phyloP scores from a whole-genome alignment of 2,888 invertebrate species.

The Vanessa cardui region DNA sequence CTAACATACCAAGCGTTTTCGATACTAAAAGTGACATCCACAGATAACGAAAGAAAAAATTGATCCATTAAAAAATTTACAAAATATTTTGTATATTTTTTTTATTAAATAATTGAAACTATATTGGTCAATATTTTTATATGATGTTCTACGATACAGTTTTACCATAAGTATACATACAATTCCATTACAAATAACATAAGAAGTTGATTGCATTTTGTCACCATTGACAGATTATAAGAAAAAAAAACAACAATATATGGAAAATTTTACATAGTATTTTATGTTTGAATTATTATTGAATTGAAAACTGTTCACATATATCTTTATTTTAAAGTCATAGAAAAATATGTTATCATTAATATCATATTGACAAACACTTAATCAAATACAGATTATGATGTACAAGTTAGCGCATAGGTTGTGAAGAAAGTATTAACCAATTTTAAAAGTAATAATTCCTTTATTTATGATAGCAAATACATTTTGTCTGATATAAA shows the following conservation, averaged over 20 bases:
- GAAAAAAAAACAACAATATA: background rate
- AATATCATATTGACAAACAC: constrained; percentile 34
- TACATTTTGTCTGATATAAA: constrained; percentile 49
- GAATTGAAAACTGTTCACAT: constrained; percentile 29
- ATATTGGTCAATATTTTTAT: constrained; percentile 30
- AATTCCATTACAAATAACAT: constrained; percentile 5
- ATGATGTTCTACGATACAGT: constrained; percentile 2
- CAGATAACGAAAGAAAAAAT: constrained; percentile 16
- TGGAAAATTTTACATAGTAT: background rate
- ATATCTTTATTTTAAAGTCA: constrained; percentile 28
- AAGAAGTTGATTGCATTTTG: background rate
- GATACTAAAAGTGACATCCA: constrained; percentile 12
- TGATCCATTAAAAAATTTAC: constrained; percentile 15
- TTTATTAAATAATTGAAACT: constrained; percentile 35
- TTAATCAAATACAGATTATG: constrained; percentile 32
- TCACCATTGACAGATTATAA: background rate
- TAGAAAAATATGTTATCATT: constrained; percentile 41
- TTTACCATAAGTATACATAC: background rate
- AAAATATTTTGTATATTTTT: constrained; percentile 27
- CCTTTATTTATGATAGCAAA: constrained; percentile 39
- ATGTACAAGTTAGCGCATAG: constrained; percentile 46
- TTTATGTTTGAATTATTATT: background rate
- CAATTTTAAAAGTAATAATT: constrained; percentile 40
- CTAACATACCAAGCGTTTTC: constrained; percentile 38
- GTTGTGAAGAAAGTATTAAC: constrained; percentile 34